Conservation (phyloP, 2,888 invertebrate genomes). For the Euplexia lucipara region DNA sequence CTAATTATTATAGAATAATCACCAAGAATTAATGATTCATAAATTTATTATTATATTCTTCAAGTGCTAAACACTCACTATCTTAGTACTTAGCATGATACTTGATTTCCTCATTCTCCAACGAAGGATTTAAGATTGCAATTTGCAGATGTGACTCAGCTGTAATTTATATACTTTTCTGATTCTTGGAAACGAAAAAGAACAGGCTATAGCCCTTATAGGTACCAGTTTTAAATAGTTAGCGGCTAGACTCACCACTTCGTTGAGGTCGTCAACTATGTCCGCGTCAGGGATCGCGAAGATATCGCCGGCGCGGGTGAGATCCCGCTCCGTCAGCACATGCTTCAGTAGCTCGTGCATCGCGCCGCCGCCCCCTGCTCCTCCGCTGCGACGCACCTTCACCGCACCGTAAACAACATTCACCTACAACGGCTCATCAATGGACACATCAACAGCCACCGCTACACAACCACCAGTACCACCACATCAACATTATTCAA, state of each 20-base stretch:
- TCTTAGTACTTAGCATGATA: background rate
- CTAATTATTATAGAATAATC: background rate
- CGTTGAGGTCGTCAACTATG: slow-evolving; percentile 96
- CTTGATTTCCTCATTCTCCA: slow-evolving; percentile 1
- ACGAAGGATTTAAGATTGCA: slow-evolving; percentile 7
- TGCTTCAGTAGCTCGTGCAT: slow-evolving; percentile 98
- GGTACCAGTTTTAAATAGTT: slow-evolving; percentile 45
- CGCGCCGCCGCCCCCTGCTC: slow-evolving; percentile 74
- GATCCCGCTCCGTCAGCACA: slow-evolving; percentile 96
- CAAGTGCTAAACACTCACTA: background rate
- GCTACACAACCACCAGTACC: slow-evolving; percentile 49
- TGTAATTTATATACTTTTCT: slow-evolving; percentile 54
- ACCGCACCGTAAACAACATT: slow-evolving; percentile 66
- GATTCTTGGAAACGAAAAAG: slow-evolving; percentile 57
- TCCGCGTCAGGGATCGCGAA: slow-evolving; percentile 97
- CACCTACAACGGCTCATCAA: slow-evolving; percentile 59
- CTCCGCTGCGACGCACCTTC: slow-evolving; percentile 41
- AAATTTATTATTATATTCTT: slow-evolving; percentile 22
- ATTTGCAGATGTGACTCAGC: slow-evolving; percentile 17
- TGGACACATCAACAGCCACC: slow-evolving; percentile 74
- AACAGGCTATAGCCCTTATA: slow-evolving; percentile 55
- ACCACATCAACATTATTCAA: slow-evolving; percentile 47
- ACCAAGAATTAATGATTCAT: slow-evolving; percentile 45
- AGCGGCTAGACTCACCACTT: slow-evolving; percentile 92
- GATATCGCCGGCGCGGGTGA: slow-evolving; percentile 97